Evolutionary conservation across 2,113 vertebrate genomes (phyloP).

Genomic region (Percina caprodes): DNA sequence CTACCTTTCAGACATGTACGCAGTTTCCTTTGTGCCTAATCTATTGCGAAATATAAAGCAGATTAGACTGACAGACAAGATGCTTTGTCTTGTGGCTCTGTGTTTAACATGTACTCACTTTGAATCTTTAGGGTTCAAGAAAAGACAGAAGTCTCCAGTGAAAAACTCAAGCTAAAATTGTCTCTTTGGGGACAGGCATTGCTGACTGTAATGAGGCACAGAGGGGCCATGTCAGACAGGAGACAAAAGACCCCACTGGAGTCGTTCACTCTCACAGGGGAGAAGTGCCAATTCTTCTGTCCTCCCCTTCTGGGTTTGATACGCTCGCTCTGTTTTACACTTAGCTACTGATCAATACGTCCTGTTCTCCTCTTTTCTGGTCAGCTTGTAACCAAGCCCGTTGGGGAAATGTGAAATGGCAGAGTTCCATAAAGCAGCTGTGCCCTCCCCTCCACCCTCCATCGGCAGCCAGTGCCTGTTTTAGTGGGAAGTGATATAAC

Average conservation of each 20-base stretch:
- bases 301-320: slow-evolving; percentile 65
- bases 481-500: slow-evolving; percentile 42
- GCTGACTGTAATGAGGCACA: slow-evolving; percentile 70
- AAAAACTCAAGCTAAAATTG: slow-evolving; percentile 52
- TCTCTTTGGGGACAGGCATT: slow-evolving; percentile 39
- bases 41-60: slow-evolving; percentile 46
- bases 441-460: background rate
- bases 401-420: slow-evolving; percentile 62
- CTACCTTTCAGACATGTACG: slow-evolving; percentile 53
- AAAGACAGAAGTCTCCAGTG: slow-evolving; percentile 29
- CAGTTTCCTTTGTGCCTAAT: slow-evolving; percentile 50
- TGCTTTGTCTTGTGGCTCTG: slow-evolving; percentile 22
- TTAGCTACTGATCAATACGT: slow-evolving; percentile 77
- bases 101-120: slow-evolving; percentile 34
- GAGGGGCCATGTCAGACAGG: slow-evolving; percentile 62
- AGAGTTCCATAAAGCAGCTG: slow-evolving; percentile 61
- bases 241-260: slow-evolving; percentile 70
- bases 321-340: slow-evolving; percentile 67
- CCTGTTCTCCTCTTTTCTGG: slow-evolving; percentile 62
- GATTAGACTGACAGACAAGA: slow-evolving; percentile 24
- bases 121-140: slow-evolving; percentile 41
- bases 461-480: slow-evolving; percentile 55
- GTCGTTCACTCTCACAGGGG: slow-evolving; percentile 61
- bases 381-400: slow-evolving; percentile 61
- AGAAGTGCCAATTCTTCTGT: slow-evolving; percentile 70